Evolutionary conservation across 2,797 vertebrate genomes (phyloP).

Genomic region (Geotrypetes seraphini): DNA sequence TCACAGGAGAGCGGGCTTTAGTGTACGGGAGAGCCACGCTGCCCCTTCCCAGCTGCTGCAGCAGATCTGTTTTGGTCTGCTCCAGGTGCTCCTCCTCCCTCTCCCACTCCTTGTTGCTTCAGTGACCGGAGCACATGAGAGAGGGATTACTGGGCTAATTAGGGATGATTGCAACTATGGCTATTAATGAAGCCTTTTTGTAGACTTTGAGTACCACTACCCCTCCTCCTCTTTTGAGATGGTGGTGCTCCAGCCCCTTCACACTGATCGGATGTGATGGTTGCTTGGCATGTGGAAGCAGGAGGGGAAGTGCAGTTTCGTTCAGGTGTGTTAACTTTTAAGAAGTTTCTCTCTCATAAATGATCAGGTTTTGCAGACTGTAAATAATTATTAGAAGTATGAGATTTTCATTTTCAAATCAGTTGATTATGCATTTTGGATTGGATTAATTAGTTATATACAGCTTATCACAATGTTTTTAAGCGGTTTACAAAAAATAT

Average conservation of each 20-base stretch:
- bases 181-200: constrained; percentile 58
- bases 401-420: too few species aligned
- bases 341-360: too few species aligned
- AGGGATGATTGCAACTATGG: constrained; percentile 69
- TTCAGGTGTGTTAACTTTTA: too few species aligned
- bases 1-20: too few species aligned
- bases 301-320: background rate
- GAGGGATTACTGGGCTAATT: constrained; percentile 68
- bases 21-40: too few species aligned
- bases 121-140: constrained; percentile 17
- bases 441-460: too few species aligned
- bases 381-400: too few species aligned
- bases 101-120: constrained; percentile 7
- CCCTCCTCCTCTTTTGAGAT: constrained; percentile 45
- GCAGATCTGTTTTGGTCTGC: background rate
- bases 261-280: constrained; percentile 56
- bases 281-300: constrained; percentile 17
- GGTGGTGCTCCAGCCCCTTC: constrained; percentile 29
- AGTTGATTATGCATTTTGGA: too few species aligned
- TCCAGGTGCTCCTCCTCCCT: background rate
- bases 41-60: background rate
- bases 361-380: too few species aligned
- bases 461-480: too few species aligned
- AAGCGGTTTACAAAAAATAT: too few species aligned
- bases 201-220: constrained; percentile 60